These are phyloP conservation scores for Tholera decimalis DNA, from an alignment of 2,888 invertebrate species.

Conservation along the genomic window DNA sequence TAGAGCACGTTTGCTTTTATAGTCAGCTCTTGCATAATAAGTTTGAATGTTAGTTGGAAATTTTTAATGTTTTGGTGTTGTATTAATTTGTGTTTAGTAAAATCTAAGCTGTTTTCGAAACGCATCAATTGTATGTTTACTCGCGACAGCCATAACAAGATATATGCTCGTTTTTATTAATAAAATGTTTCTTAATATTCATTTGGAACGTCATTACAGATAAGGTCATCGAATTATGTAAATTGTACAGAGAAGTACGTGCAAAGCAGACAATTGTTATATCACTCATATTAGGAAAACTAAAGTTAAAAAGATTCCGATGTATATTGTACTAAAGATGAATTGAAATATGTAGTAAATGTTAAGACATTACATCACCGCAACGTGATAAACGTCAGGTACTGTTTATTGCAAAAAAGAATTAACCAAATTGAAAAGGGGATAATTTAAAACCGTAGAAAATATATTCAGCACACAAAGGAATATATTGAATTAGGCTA, in stretches of 20 bases:
- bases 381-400: constrained; percentile 28
- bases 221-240: constrained; percentile 85
- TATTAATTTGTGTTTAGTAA: constrained; percentile 41
- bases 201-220: constrained; percentile 76
- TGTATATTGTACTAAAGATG: constrained; percentile 36
- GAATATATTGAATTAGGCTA: constrained; percentile 9
- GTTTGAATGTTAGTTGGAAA: constrained; percentile 33
- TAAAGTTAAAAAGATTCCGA: constrained; percentile 61
- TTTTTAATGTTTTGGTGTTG: constrained; percentile 36
- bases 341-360: constrained; percentile 46
- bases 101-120: constrained; percentile 59
- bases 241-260: constrained; percentile 80
- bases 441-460: constrained; percentile 38
- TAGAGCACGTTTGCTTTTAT: constrained; percentile 42
- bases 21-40: constrained; percentile 44
- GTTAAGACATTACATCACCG: constrained; percentile 36
- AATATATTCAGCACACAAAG: constrained; percentile 32
- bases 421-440: constrained; percentile 20
- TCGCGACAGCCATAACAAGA: constrained; percentile 48
- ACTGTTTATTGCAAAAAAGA: constrained; percentile 38
- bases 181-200: constrained; percentile 74
- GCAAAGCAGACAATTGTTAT: constrained; percentile 78
- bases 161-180: constrained; percentile 59
- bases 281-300: constrained; percentile 77
- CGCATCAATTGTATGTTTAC: constrained; percentile 60